Evolutionary conservation across 2,888 invertebrate genomes (phyloP).

Genomic region (Acanthacorydalis orientalis): DNA sequence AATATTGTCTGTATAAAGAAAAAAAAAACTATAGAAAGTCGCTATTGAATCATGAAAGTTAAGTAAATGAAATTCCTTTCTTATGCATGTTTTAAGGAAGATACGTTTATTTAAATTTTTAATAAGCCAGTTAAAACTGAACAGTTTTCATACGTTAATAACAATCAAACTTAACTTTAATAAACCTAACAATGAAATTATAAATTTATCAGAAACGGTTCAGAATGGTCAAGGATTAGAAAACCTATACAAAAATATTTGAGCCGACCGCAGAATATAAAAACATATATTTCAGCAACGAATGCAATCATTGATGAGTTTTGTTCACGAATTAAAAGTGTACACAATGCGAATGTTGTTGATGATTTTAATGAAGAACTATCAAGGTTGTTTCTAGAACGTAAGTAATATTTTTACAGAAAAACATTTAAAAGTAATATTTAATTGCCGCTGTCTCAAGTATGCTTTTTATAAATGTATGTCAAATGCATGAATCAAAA

Average conservation of each 20-base stretch:
- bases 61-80: too few relatives aligned
- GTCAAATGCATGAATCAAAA: too few relatives aligned
- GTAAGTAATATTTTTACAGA: constrained; percentile 31
- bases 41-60: too few relatives aligned
- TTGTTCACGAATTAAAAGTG: constrained; percentile 29
- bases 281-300: constrained; percentile 42
- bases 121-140: too few relatives aligned
- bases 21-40: too few relatives aligned
- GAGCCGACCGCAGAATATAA: constrained; percentile 53
- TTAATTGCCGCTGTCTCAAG: constrained; percentile 2
- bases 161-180: too few relatives aligned
- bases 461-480: too few relatives aligned
- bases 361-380: constrained; percentile 52
- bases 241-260: constrained; percentile 65
- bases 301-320: constrained; percentile 52
- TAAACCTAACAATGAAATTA: too few relatives aligned
- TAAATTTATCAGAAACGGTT: constrained; percentile 49
- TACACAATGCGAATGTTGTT: constrained; percentile 9
- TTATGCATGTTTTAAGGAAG: too few relatives aligned
- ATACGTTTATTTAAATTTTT: too few relatives aligned
- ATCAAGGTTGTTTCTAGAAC: constrained; percentile 59
- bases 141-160: too few relatives aligned
- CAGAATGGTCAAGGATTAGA: constrained; percentile 65
- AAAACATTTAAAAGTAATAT: constrained; percentile 1
- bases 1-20: too few relatives aligned